Conservation (phyloP, 2,113 vertebrate genomes). For the Chelonoidis abingdonii region DNA sequence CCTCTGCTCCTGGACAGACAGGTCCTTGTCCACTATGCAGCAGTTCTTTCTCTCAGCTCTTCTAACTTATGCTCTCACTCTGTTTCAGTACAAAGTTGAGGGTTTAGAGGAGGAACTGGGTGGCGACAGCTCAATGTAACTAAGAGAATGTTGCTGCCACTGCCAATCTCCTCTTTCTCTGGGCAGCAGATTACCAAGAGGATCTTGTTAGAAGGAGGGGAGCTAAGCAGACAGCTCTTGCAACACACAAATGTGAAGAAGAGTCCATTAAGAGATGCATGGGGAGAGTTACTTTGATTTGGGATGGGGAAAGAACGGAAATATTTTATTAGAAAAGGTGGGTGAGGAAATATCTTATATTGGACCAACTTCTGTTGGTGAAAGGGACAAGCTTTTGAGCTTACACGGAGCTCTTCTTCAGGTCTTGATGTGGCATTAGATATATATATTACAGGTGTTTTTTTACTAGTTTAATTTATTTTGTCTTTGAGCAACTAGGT, state of each 20-base stretch:
- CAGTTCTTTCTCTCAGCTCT: not conserved
- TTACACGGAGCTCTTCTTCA: not conserved
- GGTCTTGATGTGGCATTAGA: not conserved
- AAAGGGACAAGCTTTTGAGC: not conserved
- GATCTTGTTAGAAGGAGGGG: not conserved
- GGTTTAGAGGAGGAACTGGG: accelerated
- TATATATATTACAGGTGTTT: not conserved
- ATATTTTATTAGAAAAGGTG: not conserved
- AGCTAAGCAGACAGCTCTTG: not conserved
- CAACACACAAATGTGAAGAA: not conserved
- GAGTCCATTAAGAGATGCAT: not conserved
- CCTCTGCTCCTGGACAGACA: not conserved
- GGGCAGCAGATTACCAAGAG: not conserved
- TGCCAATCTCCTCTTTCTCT: not conserved
- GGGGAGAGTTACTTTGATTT: not conserved
- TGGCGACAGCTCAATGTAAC: no score
- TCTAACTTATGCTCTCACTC: accelerated
- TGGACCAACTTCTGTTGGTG: not conserved
- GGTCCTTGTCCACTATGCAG: not conserved
- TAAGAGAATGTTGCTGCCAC: not conserved
- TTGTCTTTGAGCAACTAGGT: not conserved
- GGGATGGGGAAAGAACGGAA: not conserved
- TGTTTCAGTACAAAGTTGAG: not conserved
- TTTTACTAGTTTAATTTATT: not conserved
- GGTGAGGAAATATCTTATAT: not conserved